A percentile compares a stretch with the other conserved stretches of the same genome.
Conservation (phyloP, 2,113 vertebrate species). For the Oriolus oriolus region DNA sequence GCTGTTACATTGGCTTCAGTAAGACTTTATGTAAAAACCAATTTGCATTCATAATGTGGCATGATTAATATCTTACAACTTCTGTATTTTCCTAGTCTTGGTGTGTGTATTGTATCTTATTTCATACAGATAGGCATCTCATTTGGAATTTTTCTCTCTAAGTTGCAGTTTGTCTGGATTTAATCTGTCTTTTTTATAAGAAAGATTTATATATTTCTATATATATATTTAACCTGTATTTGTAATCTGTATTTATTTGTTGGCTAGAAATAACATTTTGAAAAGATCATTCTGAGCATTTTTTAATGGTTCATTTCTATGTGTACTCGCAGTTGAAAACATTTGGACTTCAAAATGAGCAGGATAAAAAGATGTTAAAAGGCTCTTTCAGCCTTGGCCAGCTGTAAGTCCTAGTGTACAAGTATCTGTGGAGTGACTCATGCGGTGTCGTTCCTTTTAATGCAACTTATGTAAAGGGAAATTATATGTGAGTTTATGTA, state of each 20-base stretch:
- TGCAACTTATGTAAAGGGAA: neutral
- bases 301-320: neutral
- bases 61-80: neutral
- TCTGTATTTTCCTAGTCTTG: neutral
- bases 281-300: neutral
- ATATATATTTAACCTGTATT: neutral
- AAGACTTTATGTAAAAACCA: neutral
- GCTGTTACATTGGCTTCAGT: neutral
- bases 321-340: neutral
- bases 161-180: neutral
- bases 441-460: neutral
- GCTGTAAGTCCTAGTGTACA: neutral
- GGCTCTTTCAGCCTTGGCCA: neutral
- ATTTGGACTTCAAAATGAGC: neutral
- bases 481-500: neutral
- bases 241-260: neutral
- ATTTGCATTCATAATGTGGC: neutral
- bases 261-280: neutral
- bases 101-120: neutral
- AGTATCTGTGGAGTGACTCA: conserved; percentile 3
- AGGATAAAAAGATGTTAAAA: neutral
- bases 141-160: neutral
- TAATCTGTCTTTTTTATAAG: neutral
- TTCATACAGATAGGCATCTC: neutral
- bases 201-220: neutral